A percentile compares a stretch with the other conserved stretches of the same genome.
Evolutionary conservation across 2,797 vertebrate genomes (phyloP).

Genomic region (Coracias cyanogaster): DNA sequence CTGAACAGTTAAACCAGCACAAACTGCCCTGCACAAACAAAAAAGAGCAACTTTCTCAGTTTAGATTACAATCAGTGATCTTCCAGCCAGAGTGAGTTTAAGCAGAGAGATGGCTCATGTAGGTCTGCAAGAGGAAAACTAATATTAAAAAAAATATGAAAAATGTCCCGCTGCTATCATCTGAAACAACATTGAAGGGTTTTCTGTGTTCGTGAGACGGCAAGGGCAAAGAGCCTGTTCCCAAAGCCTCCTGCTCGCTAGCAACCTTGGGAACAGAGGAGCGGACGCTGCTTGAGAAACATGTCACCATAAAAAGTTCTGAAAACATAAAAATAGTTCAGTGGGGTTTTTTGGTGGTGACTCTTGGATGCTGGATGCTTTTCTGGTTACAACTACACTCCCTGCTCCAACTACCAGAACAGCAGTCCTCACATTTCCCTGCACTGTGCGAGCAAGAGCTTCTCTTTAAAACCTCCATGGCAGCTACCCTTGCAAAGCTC

Average conservation of each 20-base stretch:
- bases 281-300: neutral
- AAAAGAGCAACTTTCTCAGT: neutral
- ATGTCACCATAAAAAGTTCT: conserved; percentile 11
- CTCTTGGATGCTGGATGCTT: conserved; percentile 24
- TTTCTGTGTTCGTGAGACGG: neutral
- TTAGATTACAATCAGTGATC: neutral
- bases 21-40: neutral
- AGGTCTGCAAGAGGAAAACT: neutral
- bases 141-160: neutral
- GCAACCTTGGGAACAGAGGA: neutral
- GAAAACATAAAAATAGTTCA: conserved; percentile 30
- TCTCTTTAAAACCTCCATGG: neutral
- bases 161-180: neutral
- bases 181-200: neutral
- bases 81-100: neutral
- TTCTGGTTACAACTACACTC: conserved; percentile 34
- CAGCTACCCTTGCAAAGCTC: neutral
- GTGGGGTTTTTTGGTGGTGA: neutral
- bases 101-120: neutral
- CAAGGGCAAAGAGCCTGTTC: neutral
- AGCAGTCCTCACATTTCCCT: neutral
- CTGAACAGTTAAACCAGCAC: neutral
- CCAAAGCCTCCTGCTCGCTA: neutral
- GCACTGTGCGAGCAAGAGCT: neutral
- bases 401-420: neutral